Conservation (phyloP, 2,113 vertebrate species). For the Circaetus cinerascens region DNA sequence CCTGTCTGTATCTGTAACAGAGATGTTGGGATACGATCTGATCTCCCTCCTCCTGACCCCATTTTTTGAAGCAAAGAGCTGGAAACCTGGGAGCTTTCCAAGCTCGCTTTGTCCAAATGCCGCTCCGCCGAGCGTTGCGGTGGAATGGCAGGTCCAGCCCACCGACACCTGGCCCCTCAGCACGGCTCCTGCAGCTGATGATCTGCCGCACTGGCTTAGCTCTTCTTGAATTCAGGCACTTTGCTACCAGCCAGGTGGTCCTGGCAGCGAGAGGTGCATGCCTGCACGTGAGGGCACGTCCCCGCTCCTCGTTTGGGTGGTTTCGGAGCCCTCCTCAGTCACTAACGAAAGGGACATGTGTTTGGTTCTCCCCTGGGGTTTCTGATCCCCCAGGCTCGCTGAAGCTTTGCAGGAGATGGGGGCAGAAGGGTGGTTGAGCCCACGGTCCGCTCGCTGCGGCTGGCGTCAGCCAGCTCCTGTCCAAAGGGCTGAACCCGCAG, state of each 20-base stretch:
- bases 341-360: rapidly evolving
- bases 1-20: neutral
- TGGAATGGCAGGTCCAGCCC: neutral
- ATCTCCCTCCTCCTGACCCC: slow-evolving; percentile 18
- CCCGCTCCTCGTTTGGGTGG: rapidly evolving
- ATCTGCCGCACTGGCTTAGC: neutral
- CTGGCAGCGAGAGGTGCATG: neutral
- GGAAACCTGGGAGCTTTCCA: neutral
- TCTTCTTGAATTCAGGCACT: neutral
- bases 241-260: neutral
- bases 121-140: neutral
- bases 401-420: neutral
- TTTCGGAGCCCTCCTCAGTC: rapidly evolving
- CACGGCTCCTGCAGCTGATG: slow-evolving; percentile 6
- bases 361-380: neutral
- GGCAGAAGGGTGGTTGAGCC: neutral
- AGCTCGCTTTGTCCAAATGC: neutral
- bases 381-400: rapidly evolving
- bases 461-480: neutral
- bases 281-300: neutral
- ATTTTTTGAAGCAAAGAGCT: neutral
- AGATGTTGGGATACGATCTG: neutral
- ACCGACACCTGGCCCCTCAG: slow-evolving; percentile 21
- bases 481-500: neutral
- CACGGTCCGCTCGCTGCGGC: rapidly evolving